Base-by-base conservation (phyloP, 37 sponge, comb jelly and placozoan genomes). In the Cladorhizidae sp. region DNA sequence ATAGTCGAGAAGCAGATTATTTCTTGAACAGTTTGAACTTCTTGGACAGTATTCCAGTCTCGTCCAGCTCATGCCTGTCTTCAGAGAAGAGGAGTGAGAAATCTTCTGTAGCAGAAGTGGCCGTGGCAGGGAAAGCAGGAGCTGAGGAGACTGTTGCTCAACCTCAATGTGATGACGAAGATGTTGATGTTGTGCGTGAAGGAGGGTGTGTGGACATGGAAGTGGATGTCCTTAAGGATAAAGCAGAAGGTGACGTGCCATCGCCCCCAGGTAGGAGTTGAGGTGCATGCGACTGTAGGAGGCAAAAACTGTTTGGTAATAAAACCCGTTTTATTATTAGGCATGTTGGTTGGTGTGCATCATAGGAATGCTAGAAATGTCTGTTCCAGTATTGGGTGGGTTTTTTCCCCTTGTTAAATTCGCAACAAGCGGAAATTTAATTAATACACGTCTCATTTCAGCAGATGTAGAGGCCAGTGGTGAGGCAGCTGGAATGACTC, bases 21-120 rank as follows among this genome's bases (percentile, higher is more conserved):
- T 65, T 65, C 45, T 39, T 42, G n/a, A 50, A 71, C 72, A 71
- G 50, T 42, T n/a, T 49, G 72, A 49, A 71, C 28, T 71, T 50
- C 35, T 23, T 42, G 72, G 41, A 39, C 45, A 40, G 25, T 43
- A 65, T 71, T 23, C 72, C 72, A 71, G 72, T 71, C 2, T 23
- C 72, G 2, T 41, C 38, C 12, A 25, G 23, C 28, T 28, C 50
- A 21, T 6, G 11, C 17, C 9, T 38, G 68, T 50, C 49, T 28
- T 49, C 72, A 25, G 72, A 41, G 49, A 2, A 41, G 45, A 31
- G 2, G 36, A 5, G 5, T 29, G 36, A 25, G 35, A 65, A 65
- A 36, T 32, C 9, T 15, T 28, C 67, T 65, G 36, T 11, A 3
- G 2, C 31, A 32, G 61, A 59, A 6, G 28, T 17, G 6, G 12